phyloP scores from a whole-genome alignment of 2,797 vertebrate genomes.

The Yasuhikotakia modesta region DNA sequence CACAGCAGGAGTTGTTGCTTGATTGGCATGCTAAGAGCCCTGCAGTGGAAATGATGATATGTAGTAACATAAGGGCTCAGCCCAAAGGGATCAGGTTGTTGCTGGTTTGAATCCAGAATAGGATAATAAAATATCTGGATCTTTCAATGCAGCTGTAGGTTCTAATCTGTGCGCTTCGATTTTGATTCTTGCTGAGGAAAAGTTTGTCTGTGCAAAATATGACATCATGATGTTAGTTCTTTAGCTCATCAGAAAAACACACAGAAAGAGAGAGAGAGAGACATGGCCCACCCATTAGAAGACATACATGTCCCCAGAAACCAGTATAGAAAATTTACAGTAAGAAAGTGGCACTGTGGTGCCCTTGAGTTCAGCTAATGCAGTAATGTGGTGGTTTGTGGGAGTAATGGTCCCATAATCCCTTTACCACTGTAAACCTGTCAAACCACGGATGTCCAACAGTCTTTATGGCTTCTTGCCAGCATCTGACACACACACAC shows the following conservation, averaged over 20 bases:
- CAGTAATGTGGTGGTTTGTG: constrained; percentile 26
- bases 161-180: not conserved
- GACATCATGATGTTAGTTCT: not conserved
- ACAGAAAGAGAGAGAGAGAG: not conserved
- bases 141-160: not conserved
- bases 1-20: constrained; percentile 37
- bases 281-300: constrained; percentile 51
- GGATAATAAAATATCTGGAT: constrained; percentile 10
- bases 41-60: constrained; percentile 38
- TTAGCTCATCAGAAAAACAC: no score
- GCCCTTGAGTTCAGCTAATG: constrained; percentile 29
- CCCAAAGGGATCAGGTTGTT: constrained; percentile 25
- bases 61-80: constrained; percentile 18
- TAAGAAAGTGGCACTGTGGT: constrained; percentile 54
- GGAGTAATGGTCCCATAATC: constrained; percentile 12
- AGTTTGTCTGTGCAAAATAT: not conserved
- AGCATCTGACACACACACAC: constrained; percentile 31
- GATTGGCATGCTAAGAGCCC: constrained; percentile 40
- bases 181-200: not conserved
- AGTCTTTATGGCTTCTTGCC: constrained; percentile 12
- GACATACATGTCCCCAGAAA: constrained; percentile 69
- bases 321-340: constrained; percentile 67
- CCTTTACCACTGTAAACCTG: constrained; percentile 33
- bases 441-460: constrained; percentile 27
- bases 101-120: constrained; percentile 18